Percentiles rank a stretch among this genome's conserved stretches.
phyloP scores from a whole-genome alignment of 2,113 vertebrate species.

The Lagopus leucura region DNA sequence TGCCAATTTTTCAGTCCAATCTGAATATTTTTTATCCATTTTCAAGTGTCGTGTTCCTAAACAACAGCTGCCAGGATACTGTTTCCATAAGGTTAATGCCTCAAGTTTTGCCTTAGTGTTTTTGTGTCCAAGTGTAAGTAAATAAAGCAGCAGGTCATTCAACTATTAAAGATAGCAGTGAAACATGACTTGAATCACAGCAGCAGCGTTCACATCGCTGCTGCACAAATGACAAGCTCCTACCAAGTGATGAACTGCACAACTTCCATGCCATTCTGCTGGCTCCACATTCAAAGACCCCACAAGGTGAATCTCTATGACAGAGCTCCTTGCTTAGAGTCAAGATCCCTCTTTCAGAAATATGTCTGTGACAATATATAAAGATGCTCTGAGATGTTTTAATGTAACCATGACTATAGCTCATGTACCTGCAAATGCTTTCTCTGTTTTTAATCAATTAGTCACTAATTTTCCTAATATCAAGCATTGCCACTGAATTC shows the following conservation, averaged over 20 bases:
- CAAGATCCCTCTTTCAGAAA: conserved; percentile 10
- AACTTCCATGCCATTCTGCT: neutral
- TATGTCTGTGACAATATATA: conserved; percentile 28
- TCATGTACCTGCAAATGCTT: conserved; percentile 67
- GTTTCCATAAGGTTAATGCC: neutral
- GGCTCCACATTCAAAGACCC: neutral
- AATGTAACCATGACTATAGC: conserved; percentile 50
- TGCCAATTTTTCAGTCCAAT: neutral
- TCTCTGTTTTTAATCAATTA: conserved; percentile 69
- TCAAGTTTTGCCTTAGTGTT: neutral
- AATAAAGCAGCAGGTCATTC: conserved; percentile 3
- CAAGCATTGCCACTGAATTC: conserved; percentile 58
- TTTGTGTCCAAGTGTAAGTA: neutral
- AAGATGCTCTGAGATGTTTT: conserved; percentile 38
- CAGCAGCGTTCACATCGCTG: neutral
- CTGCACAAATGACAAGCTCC: neutral
- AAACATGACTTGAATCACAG: neutral
- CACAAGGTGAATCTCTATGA: neutral
- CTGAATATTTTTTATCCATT: neutral
- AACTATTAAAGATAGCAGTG: neutral
- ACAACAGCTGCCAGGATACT: neutral
- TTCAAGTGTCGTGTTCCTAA: neutral
- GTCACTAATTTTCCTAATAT: conserved; percentile 70
- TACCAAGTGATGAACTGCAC: neutral
- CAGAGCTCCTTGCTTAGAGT: neutral